Evolutionary conservation across 2,797 vertebrate species (phyloP), one percentile per base, ranked within the genome.

Genomic region (Galaxias olidus): DNA sequence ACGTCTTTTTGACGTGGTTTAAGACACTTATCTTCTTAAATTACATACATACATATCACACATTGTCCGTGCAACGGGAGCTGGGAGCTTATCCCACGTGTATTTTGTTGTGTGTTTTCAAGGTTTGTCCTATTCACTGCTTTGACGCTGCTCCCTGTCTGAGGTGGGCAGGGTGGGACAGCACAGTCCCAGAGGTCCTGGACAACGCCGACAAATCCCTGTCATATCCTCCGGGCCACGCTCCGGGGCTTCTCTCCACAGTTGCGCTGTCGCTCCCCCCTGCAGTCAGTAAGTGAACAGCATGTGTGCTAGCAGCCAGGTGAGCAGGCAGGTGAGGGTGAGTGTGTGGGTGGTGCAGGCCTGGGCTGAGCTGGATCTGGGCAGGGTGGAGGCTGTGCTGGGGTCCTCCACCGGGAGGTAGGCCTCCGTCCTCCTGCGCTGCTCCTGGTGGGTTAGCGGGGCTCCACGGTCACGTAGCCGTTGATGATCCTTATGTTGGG

Each of bases 401-500:
- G 62, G 58, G 0, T 69, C 73, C 15, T 61, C 55, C 60, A 72
- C 71, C 7, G 52, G 69, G 4, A 64, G 4, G 2, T 63, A 53
- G 57, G 67, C 51, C 9, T 81, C 74, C 10, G 54, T 69, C 71
- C 71, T 72, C 50, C 82, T 84, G 69, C 84, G 91, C 55, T 90
- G 94, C 82, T 94, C 86, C 15, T 92, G 91, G 68, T 89, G 91
- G 80, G 91, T 94, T 52, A 91, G 78, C 2, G 90, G 91, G 96
- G 89, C 57, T 93, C 93, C 77, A 93, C 90, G 0, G 96, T 96
- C 76, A 93, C 87, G 3, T 96, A 93, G 72, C 92, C 92, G 1
- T 95, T 93, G 19, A 93, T 92, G 83, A 94, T 93, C 85, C 90
- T 93, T 77, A 92, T 73, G n/a, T 88, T 93, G 8, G 94, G 92